Evolutionary conservation across 2,113 vertebrate species (phyloP).

Genomic region (Pterophyllum scalare): DNA sequence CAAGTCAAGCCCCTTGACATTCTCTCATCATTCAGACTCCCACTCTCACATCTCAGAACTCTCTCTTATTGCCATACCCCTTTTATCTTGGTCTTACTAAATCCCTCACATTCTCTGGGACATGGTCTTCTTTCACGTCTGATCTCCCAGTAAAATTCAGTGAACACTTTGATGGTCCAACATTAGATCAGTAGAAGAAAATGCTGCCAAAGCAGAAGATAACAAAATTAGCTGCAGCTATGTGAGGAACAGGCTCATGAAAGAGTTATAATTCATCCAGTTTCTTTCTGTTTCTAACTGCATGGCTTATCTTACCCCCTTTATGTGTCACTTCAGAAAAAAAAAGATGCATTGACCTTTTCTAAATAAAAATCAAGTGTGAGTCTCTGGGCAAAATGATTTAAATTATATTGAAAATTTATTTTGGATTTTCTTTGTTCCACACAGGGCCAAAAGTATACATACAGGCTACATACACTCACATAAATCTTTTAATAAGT

Average conservation of each 20-base stretch:
- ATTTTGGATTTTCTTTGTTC: background rate
- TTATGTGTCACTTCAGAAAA: background rate
- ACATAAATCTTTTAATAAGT: too few species aligned
- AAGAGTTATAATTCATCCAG: background rate
- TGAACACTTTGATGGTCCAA: conserved; percentile 28
- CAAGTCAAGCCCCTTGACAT: conserved; percentile 31
- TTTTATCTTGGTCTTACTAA: background rate
- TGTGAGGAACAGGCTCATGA: background rate
- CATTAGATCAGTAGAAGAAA: conserved; percentile 14
- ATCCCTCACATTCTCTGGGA: conserved; percentile 31
- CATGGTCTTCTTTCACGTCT: conserved; percentile 23
- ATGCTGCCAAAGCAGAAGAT: background rate
- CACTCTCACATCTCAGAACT: conserved; percentile 15
- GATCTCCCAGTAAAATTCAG: background rate
- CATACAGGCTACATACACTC: too few species aligned
- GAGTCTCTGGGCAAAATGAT: background rate
- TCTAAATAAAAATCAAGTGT: background rate
- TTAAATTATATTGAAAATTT: background rate
- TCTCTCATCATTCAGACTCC: conserved; percentile 20
- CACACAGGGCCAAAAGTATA: too few species aligned
- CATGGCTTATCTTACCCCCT: background rate
- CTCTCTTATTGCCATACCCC: conserved; percentile 23
- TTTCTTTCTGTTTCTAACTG: background rate
- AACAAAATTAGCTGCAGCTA: background rate
- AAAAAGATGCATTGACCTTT: background rate